Evolutionary conservation across 2,888 invertebrate genomes (phyloP), one percentile per base, ranked within the genome.

Genomic region (Drosophila histrio): DNA sequence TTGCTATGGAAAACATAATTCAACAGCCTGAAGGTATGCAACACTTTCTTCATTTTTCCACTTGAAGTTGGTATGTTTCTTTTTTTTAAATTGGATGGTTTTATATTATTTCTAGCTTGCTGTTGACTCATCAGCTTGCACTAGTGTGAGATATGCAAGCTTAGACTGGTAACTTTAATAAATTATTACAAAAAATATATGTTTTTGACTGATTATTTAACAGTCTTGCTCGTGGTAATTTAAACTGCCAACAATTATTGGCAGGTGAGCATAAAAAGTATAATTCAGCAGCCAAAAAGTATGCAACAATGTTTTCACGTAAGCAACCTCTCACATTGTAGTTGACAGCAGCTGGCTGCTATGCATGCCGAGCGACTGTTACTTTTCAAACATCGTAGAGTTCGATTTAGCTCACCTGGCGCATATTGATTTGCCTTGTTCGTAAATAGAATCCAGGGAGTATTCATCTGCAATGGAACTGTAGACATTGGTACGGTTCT

Each of bases 401-500:
- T 21, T 3, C 1, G 1, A 5, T 4, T 7, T 5, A 41, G 8
- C 91, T 90, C 59, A 91, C 91, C 91, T 91, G 64, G 80, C 89
- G 60, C 80, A 85, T 39, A 80, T 67, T 0, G 90, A 89, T 53
- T 87, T 80, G 32, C 78, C 75, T 13, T 75, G 73, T 5, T 77
- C 79, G 17, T 76, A 82, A 39, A 90, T 88, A 21, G 90, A 90
- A 52, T 90, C 90, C 32, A 83, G 60, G 1, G 90, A 90, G 54
- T 86, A 89, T 9, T 88, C 82, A 24, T 90, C 90, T 0, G 64
- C 86, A 43, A 90, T 90, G 0, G 91, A 91, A 67, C 90, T 91
- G 50, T 89, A 91, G 8, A 88, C 82, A 79, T 91, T 91, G 8
- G 80, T 74, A 46, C 93, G 93, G 3, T 92, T 92, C 21, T 93